Base-by-base conservation (phyloP, 2,797 vertebrate genomes). In the Lophura swinhoii region DNA sequence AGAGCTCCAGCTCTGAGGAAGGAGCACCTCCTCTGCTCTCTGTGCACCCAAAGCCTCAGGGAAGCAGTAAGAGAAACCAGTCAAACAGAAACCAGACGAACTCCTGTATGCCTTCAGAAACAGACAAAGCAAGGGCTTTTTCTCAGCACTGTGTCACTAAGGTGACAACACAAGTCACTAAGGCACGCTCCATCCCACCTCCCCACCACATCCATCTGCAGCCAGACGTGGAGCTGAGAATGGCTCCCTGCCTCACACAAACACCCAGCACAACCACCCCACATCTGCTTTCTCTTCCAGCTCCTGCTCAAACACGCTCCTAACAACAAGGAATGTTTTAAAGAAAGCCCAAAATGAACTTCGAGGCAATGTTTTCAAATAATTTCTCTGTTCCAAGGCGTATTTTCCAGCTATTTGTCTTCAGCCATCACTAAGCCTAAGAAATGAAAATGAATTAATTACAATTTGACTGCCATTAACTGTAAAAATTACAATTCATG, bases 231-330 rank as follows among this genome's bases (percentile, higher is more conserved):
- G 28, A 29, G 66, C 28, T 46, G 37, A 51, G 69, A 37, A 70
- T 20, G 48, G 44, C 21, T 88, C 14, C 33, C 12, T 9, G 12
- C 6, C 68, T 6, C 9, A 41, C 23, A 7, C 0, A 3, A 26
- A 29, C 51, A 26, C 2, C 26, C 14, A 8, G 66, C 31, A 84
- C 28, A 58, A 15, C 12, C 1, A 23, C 18, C 31, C 20, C 33
- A n/a, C 4, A 9, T 11, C 60, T 1, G 9, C 24, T 0, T 66
- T 22, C 39, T 74, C 20, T 37, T 66, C 64, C 18, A 58, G 37
- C 75, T 79, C 4, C 22, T 63, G 33, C 48, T 60, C 69, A 23
- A 73, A 59, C 14, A 28, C 63, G 17, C 6, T 49, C 71, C 11
- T 21, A 59, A 22, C 6, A 70, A 60, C 0, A 66, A 71, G 59